Percentiles rank a stretch among this genome's conserved stretches.
phyloP scores from a whole-genome alignment of 2,888 invertebrate species.

The Adelphocoris suturalis region DNA sequence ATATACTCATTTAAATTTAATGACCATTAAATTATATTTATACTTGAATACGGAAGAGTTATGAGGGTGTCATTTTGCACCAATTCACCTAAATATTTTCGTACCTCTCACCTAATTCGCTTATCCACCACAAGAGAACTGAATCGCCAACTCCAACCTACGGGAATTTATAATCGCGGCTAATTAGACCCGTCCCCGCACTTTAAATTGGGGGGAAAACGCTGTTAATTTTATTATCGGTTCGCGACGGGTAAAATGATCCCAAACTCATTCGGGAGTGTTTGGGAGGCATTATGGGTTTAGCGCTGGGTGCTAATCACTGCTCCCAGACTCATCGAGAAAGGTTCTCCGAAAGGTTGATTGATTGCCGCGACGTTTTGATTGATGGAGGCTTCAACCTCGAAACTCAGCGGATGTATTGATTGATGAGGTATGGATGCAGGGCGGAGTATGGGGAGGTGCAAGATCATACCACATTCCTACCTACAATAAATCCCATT shows the following conservation, averaged over 20 bases:
- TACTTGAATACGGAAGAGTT: too few relatives aligned
- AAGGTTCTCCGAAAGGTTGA: constrained; percentile 31
- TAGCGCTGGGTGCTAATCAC: constrained; percentile 35
- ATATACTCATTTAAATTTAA: too few relatives aligned
- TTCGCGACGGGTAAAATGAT: constrained; percentile 19
- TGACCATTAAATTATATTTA: too few relatives aligned
- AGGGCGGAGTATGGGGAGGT: background rate
- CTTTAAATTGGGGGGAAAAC: background rate
- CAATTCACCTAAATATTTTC: too few relatives aligned
- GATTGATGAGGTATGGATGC: background rate
- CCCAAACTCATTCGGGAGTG: constrained; percentile 9
- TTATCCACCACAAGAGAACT: background rate
- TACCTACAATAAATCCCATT: background rate
- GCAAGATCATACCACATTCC: constrained; percentile 16
- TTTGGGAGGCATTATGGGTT: constrained; percentile 26
- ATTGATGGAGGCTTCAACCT: constrained; percentile 52
- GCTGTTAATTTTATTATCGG: constrained; percentile 23
- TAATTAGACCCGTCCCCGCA: background rate
- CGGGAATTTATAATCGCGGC: background rate
- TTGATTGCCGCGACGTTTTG: constrained; percentile 45
- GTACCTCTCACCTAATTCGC: too few relatives aligned
- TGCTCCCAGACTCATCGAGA: constrained; percentile 2
- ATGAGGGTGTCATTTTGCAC: too few relatives aligned
- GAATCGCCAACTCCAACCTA: background rate
- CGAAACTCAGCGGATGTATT: constrained; percentile 37